A percentile compares a stretch with the other conserved stretches of the same genome.
Evolutionary conservation across 2,888 invertebrate species (phyloP).

Genomic region (Pammene fasciana): DNA sequence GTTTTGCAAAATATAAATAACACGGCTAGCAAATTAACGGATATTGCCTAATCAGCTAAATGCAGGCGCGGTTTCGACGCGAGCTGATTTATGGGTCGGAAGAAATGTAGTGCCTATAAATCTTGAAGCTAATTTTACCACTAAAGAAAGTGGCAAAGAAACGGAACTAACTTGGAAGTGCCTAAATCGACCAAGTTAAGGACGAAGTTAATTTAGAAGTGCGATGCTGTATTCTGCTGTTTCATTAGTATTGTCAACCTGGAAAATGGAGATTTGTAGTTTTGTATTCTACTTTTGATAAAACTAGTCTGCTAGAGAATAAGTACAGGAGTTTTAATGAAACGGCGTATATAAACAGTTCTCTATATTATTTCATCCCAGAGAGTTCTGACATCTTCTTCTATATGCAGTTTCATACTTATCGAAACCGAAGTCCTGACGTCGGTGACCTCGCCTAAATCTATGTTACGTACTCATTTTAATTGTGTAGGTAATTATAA

Average conservation of each 20-base stretch:
- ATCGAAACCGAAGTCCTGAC: neutral
- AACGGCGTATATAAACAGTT: too few relatives aligned
- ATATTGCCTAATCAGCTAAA: conserved; percentile 32
- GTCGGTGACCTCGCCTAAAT: too few relatives aligned
- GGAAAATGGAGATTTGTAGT: too few relatives aligned
- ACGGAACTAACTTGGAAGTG: conserved; percentile 12
- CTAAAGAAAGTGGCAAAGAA: conserved; percentile 16
- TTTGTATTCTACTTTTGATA: too few relatives aligned
- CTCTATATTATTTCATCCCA: conserved; percentile 29
- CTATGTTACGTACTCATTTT: too few relatives aligned
- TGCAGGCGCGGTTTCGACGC: neutral
- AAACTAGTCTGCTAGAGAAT: too few relatives aligned
- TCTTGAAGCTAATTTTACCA: conserved; percentile 16
- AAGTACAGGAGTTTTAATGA: too few relatives aligned
- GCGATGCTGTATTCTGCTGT: neutral
- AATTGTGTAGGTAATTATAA: too few relatives aligned
- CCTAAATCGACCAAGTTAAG: neutral
- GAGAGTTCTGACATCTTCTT: neutral
- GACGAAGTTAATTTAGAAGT: neutral
- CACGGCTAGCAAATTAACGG: conserved; percentile 27
- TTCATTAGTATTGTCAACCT: neutral
- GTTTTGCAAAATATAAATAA: conserved; percentile 1
- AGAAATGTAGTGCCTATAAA: conserved; percentile 30
- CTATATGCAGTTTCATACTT: neutral
- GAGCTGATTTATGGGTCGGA: conserved; percentile 19